Evolutionary conservation across 2,888 invertebrate genomes (phyloP).

Genomic region (Ctena decussata): DNA sequence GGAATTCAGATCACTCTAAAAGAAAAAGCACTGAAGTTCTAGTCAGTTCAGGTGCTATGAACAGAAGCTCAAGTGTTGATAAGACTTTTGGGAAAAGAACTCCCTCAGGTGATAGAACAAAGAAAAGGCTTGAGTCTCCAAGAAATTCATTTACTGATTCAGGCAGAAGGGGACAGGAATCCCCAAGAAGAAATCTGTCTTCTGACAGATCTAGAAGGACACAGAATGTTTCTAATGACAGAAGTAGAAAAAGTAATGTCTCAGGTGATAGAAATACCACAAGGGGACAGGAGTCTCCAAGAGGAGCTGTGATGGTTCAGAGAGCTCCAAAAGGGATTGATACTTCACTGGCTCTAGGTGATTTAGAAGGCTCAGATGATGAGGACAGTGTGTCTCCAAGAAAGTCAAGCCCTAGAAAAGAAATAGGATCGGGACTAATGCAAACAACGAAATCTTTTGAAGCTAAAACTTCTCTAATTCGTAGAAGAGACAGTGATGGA

Average conservation of each 20-base stretch:
- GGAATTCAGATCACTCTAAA: neutral
- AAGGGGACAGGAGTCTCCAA: neutral
- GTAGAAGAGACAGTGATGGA: conserved; percentile 49
- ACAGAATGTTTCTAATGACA: neutral
- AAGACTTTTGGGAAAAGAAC: neutral
- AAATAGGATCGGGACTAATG: conserved; percentile 7
- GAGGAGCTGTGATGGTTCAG: neutral
- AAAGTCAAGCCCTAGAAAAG: conserved; percentile 45
- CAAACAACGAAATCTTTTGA: conserved; percentile 53
- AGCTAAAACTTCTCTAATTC: conserved; percentile 33
- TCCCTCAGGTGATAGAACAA: neutral
- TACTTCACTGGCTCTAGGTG: conserved; percentile 48
- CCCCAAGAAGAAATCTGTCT: neutral
- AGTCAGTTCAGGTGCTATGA: neutral
- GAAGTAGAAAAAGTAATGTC: neutral
- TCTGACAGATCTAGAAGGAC: neutral
- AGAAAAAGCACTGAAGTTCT: neutral
- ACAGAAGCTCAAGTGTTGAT: neutral
- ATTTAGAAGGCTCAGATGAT: conserved; percentile 44
- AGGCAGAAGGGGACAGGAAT: neutral
- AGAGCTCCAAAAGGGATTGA: conserved; percentile 5
- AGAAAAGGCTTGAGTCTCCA: neutral
- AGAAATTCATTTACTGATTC: neutral
- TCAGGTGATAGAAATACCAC: neutral
- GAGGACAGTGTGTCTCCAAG: conserved; percentile 5